phyloP scores from a whole-genome alignment of 2,113 vertebrate genomes.

The Crotalus viridis region DNA sequence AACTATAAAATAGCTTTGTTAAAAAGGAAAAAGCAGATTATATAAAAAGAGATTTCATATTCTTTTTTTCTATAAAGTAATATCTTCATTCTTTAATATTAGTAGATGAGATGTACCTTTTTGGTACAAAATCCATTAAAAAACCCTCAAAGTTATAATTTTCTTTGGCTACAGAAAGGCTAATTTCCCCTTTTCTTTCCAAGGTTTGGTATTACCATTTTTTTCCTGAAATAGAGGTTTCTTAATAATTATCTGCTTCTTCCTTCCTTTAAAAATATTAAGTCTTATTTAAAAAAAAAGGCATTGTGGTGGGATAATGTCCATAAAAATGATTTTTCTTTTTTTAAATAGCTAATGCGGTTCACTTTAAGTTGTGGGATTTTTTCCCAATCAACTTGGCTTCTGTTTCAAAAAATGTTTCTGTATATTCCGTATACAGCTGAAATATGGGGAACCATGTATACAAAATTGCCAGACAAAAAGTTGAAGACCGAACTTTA shows the following conservation, averaged over 20 bases:
- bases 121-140: conserved; percentile 17
- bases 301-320: conserved; percentile 30
- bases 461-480: neutral
- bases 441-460: neutral
- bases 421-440: neutral
- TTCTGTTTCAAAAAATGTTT: neutral
- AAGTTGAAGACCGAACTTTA: neutral
- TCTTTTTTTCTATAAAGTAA: conserved; percentile 17
- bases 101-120: conserved; percentile 10
- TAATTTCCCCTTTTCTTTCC: conserved; percentile 17
- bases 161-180: conserved; percentile 21
- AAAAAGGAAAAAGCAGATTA: neutral
- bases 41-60: conserved; percentile 19
- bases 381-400: conserved; percentile 7
- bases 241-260: conserved; percentile 12
- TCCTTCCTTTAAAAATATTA: conserved; percentile 22
- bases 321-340: conserved; percentile 18
- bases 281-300: neutral
- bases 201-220: neutral
- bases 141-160: conserved; percentile 19
- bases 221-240: conserved; percentile 30
- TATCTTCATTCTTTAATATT: conserved; percentile 11
- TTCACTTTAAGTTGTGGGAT: neutral
- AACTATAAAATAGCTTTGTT: conserved; percentile 7
- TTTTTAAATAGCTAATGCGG: neutral